Percentiles rank a stretch among this genome's conserved stretches.
These are phyloP conservation scores for Rhinolophus ferrumequinum DNA, from an alignment of 2,113 vertebrate species.

Conservation along the genomic window DNA sequence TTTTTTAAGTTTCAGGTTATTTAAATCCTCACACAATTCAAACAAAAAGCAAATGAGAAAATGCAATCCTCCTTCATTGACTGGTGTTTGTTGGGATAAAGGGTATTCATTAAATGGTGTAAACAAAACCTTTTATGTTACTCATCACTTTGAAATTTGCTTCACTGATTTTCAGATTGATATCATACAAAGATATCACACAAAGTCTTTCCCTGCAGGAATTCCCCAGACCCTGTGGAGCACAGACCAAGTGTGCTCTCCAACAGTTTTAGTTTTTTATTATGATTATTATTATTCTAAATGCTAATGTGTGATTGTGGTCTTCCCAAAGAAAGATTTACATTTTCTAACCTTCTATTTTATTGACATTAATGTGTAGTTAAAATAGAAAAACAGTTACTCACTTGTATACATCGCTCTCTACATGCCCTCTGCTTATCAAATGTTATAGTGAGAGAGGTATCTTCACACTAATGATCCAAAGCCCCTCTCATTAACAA, in stretches of 20 bases:
- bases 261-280: not conserved
- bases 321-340: conserved; percentile 25
- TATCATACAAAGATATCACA: not conserved
- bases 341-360: not conserved
- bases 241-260: not conserved
- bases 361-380: not conserved
- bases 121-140: not conserved
- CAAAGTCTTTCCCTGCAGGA: not conserved
- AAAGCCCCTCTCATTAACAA: not conserved
- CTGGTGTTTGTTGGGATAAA: not conserved
- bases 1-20: conserved; percentile 30
- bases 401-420: not conserved
- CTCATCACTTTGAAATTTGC: not conserved
- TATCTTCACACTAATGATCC: not conserved
- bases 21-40: conserved; percentile 1
- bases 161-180: not conserved
- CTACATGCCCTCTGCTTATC: not conserved
- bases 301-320: not conserved
- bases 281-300: not conserved
- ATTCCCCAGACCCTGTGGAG: not conserved
- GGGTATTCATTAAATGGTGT: not conserved
- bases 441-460: not conserved
- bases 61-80: not conserved
- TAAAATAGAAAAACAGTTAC: not conserved
- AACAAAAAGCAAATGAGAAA: conserved; percentile 44